Evolutionary conservation across 30 jellyfish, hydroid and myxozoan species (phyloP).

Genomic region (Catostylus mosaicus): DNA sequence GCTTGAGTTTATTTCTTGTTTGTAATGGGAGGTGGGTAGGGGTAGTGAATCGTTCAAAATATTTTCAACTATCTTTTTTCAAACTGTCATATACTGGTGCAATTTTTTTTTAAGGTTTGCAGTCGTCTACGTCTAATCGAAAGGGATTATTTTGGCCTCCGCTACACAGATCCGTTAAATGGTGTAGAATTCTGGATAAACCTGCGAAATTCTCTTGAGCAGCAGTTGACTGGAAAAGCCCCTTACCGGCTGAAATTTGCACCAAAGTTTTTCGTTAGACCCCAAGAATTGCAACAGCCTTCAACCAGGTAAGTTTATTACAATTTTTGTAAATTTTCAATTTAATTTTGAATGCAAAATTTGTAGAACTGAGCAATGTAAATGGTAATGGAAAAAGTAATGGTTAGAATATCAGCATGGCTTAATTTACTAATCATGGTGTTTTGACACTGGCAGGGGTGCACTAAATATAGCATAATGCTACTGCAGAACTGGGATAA

Average conservation of each 20-base stretch:
- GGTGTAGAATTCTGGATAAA: conserved; percentile 96
- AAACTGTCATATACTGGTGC: not conserved
- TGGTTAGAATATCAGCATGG: too few relatives aligned
- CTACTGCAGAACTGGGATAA: not conserved
- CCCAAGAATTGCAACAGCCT: conserved; percentile 96
- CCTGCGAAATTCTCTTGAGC: conserved; percentile 81
- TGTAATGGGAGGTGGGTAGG: not conserved
- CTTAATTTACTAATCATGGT: not conserved
- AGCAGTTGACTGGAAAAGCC: conserved; percentile 89
- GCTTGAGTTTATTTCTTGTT: not conserved
- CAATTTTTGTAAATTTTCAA: not conserved
- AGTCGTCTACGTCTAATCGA: conserved; percentile 79
- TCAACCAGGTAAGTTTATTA: conserved; percentile 78
- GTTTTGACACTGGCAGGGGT: not conserved
- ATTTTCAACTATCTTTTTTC: not conserved
- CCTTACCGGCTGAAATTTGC: conserved; percentile 87
- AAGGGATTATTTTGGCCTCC: conserved; percentile 96
- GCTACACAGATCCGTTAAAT: conserved; percentile 73
- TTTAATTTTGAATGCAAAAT: too few relatives aligned
- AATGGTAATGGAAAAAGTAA: too few relatives aligned
- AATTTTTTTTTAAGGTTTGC: conserved; percentile 48
- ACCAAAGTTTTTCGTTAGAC: conserved; percentile 90
- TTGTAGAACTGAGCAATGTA: too few relatives aligned
- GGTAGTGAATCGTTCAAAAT: not conserved
- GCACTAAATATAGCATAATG: not conserved